Percentiles rank a stretch among this genome's conserved stretches.
phyloP scores from a whole-genome alignment of 2,888 invertebrate species.

The Drosophila histrio region DNA sequence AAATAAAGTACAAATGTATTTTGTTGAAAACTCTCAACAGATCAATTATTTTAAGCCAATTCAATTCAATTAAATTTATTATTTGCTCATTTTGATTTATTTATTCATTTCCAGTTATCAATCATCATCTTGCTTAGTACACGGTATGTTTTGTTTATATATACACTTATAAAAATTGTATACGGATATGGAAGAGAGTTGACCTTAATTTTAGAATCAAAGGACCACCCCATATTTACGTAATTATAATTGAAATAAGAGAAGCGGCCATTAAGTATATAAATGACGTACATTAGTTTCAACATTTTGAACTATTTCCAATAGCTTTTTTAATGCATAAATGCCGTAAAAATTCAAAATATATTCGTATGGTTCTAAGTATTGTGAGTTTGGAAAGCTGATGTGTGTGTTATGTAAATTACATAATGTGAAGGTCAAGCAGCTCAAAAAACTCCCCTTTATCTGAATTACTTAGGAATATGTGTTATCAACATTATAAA shows the following conservation, averaged over 20 bases:
- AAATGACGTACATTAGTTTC: slow-evolving; percentile 49
- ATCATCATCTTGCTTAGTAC: slow-evolving; percentile 14
- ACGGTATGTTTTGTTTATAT: slow-evolving; percentile 16
- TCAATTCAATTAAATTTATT: not conserved
- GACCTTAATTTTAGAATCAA: slow-evolving; percentile 1
- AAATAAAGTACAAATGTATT: not conserved
- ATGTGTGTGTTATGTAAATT: slow-evolving; percentile 32
- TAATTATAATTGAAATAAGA: slow-evolving; percentile 16
- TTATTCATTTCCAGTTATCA: slow-evolving; percentile 24
- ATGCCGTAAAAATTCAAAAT: slow-evolving; percentile 50
- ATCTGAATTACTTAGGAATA: slow-evolving; percentile 30
- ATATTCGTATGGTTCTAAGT: slow-evolving; percentile 43
- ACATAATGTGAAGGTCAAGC: slow-evolving; percentile 42
- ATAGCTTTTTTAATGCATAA: slow-evolving; percentile 61
- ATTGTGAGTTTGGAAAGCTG: slow-evolving; percentile 42
- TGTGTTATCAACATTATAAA: slow-evolving; percentile 24
- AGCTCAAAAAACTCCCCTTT: slow-evolving; percentile 30
- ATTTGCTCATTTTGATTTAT: slow-evolving; percentile 18
- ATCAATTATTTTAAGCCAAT: too few species aligned
- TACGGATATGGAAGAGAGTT: not conserved
- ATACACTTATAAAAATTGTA: slow-evolving; percentile 5
- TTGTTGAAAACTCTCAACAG: not conserved
- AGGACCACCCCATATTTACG: not conserved
- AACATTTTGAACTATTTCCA: slow-evolving; percentile 68
- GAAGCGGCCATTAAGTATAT: slow-evolving; percentile 15